phyloP scores from a whole-genome alignment of 2,113 vertebrate genomes.

The Phrynocephalus versicolor region DNA sequence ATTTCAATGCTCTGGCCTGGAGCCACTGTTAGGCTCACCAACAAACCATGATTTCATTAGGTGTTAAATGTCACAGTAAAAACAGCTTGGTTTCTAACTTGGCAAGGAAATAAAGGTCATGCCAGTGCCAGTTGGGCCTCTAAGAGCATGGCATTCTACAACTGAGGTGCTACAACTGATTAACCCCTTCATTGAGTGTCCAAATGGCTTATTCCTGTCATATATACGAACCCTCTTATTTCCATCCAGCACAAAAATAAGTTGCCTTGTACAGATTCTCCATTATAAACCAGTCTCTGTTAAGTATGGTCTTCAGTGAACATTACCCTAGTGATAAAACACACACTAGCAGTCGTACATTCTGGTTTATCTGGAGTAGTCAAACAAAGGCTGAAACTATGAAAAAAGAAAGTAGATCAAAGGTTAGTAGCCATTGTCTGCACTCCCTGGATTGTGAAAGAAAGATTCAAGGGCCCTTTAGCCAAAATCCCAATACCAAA shows the following conservation, averaged over 20 bases:
- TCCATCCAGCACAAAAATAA: not conserved
- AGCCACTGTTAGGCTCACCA: no score
- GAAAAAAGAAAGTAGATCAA: not conserved
- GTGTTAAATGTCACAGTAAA: no score
- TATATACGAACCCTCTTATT: rapidly evolving
- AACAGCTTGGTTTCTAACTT: no score
- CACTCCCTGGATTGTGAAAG: not conserved
- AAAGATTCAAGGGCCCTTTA: no score
- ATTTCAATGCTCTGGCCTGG: no score
- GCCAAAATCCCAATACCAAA: no score
- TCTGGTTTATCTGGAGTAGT: not conserved
- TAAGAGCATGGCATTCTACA: no score
- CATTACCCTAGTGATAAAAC: conserved; percentile 43
- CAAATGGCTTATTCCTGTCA: not conserved
- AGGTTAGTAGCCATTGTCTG: not conserved
- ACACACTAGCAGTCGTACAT: conserved; percentile 33
- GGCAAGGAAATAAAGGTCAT: no score
- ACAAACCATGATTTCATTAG: no score
- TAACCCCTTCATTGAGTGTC: not conserved
- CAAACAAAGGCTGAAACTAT: not conserved
- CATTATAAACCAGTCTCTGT: conserved; percentile 2
- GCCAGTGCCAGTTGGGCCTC: no score
- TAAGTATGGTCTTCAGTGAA: conserved; percentile 3
- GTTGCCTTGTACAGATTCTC: not conserved
- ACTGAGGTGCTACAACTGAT: no score